A percentile compares a stretch with the other conserved stretches of the same genome.
Conservation (phyloP, 2,113 vertebrate species). For the Crotalus tigris region DNA sequence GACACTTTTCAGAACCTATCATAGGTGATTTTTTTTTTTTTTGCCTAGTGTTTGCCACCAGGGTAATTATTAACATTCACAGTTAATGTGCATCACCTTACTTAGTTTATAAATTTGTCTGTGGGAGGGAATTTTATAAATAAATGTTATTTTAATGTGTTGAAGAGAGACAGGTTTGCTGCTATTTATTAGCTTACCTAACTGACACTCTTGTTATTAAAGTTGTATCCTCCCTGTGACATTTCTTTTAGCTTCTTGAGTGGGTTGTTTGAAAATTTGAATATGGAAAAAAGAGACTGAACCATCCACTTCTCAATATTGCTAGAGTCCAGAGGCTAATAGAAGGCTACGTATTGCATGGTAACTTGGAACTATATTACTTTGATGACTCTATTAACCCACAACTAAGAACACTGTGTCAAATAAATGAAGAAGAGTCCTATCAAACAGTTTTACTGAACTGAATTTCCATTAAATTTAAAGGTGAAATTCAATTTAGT, state of each 20-base stretch:
- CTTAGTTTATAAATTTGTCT: neutral
- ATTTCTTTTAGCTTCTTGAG: neutral
- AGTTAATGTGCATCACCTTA: neutral
- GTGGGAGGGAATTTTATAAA: neutral
- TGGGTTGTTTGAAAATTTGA: neutral
- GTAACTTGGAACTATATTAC: neutral
- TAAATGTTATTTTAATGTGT: neutral
- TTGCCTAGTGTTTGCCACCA: neutral
- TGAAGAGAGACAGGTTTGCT: neutral
- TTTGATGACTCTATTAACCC: neutral
- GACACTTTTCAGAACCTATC: neutral
- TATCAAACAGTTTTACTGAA: neutral
- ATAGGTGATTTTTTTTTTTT: neutral
- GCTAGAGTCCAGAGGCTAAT: neutral
- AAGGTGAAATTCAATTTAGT: neutral
- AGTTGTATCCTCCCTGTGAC: neutral
- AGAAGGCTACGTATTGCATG: neutral
- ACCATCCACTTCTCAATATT: neutral
- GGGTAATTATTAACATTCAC: neutral
- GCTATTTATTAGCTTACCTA: neutral
- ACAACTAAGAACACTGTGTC: neutral
- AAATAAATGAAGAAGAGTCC: neutral
- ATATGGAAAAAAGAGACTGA: neutral
- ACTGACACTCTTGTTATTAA: conserved; percentile 2
- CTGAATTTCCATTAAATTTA: neutral